Evolutionary conservation across 2,888 invertebrate species (phyloP).

Genomic region (Eupeodes latifasciatus): DNA sequence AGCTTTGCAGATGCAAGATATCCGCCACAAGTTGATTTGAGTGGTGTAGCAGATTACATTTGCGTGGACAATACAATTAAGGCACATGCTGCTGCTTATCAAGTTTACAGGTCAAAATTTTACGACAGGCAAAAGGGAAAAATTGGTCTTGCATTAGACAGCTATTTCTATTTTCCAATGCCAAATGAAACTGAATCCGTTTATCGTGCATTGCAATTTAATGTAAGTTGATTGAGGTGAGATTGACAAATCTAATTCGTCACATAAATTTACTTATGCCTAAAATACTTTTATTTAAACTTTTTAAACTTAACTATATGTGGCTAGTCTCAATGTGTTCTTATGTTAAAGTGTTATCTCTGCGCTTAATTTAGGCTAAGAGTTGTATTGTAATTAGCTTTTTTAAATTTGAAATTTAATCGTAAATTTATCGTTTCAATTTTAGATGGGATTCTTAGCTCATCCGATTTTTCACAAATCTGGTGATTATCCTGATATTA

Average conservation of each 20-base stretch:
- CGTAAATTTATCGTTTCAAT: not conserved
- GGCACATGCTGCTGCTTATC: slow-evolving; percentile 86
- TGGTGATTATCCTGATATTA: slow-evolving; percentile 81
- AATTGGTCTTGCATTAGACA: slow-evolving; percentile 79
- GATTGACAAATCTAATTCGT: no score
- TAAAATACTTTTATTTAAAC: no score
- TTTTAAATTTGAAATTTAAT: not conserved
- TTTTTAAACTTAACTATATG: no score
- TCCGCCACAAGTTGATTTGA: slow-evolving; percentile 82
- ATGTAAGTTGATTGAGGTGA: slow-evolving; percentile 72
- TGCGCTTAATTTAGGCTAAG: no score
- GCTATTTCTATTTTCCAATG: slow-evolving; percentile 78
- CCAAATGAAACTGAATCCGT: slow-evolving; percentile 76
- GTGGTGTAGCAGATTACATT: slow-evolving; percentile 85
- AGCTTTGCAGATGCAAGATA: slow-evolving; percentile 84
- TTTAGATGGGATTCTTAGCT: slow-evolving; percentile 82
- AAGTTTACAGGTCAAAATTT: slow-evolving; percentile 83
- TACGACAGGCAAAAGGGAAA: slow-evolving; percentile 80
- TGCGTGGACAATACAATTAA: slow-evolving; percentile 85
- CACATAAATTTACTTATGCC: no score
- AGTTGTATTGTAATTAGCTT: no score
- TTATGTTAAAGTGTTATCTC: no score
- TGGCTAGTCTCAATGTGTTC: no score
- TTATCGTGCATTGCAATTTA: slow-evolving; percentile 79
- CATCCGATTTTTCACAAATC: slow-evolving; percentile 80